Evolutionary conservation across 2,113 vertebrate genomes (phyloP), one percentile per base, ranked within the genome.

Genomic region (Silurus asotus): DNA sequence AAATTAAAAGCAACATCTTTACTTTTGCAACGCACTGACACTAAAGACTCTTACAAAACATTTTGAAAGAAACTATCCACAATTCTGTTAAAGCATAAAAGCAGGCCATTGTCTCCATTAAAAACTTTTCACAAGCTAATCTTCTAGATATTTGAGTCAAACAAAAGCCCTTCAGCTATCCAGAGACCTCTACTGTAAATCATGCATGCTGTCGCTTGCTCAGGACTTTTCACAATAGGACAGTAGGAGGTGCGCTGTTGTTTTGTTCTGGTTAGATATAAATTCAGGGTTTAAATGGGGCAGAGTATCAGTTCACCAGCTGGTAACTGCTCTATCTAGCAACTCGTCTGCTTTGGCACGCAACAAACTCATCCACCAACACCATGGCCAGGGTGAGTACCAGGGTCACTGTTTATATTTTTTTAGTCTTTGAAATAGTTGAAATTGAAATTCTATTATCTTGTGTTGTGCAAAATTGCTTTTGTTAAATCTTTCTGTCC

Each of bases 191-290:
- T 23, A 23, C 70, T 74, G 45, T 20, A 72, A 72, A 49, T 19
- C 45, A 5, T 48, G 9, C 48, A 55, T 3, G 8, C 49, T 70
- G 69, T 59, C 75, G 82, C 82, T 75, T 74, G 69, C 25, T 84
- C 82, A 84, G 81, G 81, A 25, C n/a, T 55, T 70, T 83, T 8
- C 17, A 83, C 65, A 70, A 70, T 58, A 20, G 81, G 51, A 83
- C 65, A 70, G 58, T 58, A 20, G 81, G 51, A 48, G 25, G n/a
- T 9, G 11, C 28, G 25, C n/a, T 49, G n/a, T 75, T 69, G 37
- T 75, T 61, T 75, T 56, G 23, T 59, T 75, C 37, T 61, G 19
- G 13, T 75, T 20, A 9, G 20, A 69, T 84, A 84, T 84, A 84
- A 84, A 84, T 84, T 45, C 55, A 61, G 37, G 11, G 28, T 55